Base-by-base conservation (phyloP, 2,797 vertebrate species). In the Echeneis naucrates region DNA sequence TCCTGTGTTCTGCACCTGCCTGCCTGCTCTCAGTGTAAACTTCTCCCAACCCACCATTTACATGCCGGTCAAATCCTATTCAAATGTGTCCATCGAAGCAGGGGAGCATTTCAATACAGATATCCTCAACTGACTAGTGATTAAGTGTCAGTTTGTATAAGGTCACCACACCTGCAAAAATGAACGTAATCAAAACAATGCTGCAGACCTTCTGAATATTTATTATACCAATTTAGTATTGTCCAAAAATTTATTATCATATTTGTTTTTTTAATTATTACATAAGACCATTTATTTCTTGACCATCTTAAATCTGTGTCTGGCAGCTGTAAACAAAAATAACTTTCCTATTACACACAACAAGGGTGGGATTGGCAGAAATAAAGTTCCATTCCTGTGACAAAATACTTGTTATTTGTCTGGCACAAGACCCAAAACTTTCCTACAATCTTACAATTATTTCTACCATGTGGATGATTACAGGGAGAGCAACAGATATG, bases 41-140 rank as follows among this genome's bases (percentile, higher is more conserved):
- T 83, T 87, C 74, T 89, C 82, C 78, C 64, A 52, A 64, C 82
- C 68, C 66, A 33, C 67, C 74, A 94, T 95, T 95, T 95, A 91
- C 94, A 95, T 95, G 87, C 70, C 78, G 84, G 84, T 89, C 92
- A 90, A 89, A 94, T 91, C 83, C 87, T 89, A 95, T 93, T 94
- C 94, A 95, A 95, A 95, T 94, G 69, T 35, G 58, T 67, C 77
- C 75, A 54, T 88, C 88, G 85, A 83, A 90, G 88, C 90, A 86
- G 75, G 56, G 79, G 77, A 85, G 80, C 70, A 42, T 92, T 91
- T 90, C 88, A 86, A 90, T 94, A 86, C 92, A 93, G 72, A 80
- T 68, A 64, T 67, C 65, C 68, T 81, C 72, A 60, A 81, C 84
- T 72, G 80, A 87, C 75, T 82, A 64, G 71, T 71, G 68, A 75